phyloP scores from a whole-genome alignment of 2,888 invertebrate genomes.

The Epirrita christyi region DNA sequence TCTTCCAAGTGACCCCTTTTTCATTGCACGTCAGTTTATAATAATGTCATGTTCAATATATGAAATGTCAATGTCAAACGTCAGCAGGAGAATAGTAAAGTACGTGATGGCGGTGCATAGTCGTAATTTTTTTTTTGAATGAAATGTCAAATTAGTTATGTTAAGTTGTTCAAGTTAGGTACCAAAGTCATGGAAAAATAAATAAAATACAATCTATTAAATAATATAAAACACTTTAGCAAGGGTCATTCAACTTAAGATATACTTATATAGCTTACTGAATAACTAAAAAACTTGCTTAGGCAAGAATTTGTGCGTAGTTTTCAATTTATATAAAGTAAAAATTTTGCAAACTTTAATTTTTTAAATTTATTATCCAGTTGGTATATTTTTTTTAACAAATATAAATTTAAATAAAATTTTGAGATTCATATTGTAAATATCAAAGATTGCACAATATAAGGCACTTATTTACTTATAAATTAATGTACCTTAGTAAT shows the following conservation, averaged over 20 bases:
- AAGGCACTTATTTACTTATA: constrained; percentile 44
- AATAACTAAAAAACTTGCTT: constrained; percentile 31
- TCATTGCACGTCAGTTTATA: too few species aligned
- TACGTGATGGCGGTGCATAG: too few species aligned
- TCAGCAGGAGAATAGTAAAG: too few species aligned
- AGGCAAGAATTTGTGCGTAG: constrained; percentile 26
- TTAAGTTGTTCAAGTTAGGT: too few species aligned
- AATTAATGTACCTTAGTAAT: constrained; percentile 9
- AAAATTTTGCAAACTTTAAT: background rate
- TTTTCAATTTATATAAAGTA: constrained; percentile 1
- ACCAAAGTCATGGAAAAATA: background rate
- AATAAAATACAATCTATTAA: constrained; percentile 21
- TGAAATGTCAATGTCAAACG: too few species aligned
- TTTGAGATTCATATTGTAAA: constrained; percentile 22
- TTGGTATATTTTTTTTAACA: constrained; percentile 15
- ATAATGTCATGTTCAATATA: too few species aligned
- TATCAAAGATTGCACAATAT: constrained; percentile 35
- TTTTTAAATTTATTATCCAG: constrained; percentile 16
- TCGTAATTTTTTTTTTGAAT: too few species aligned
- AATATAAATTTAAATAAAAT: constrained; percentile 13
- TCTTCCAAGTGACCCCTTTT: too few species aligned
- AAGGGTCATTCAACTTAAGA: constrained; percentile 34
- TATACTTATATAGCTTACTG: constrained; percentile 41
- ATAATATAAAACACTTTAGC: constrained; percentile 11
- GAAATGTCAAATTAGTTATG: too few species aligned